A percentile compares a stretch with the other conserved stretches of the same genome.
Conservation (phyloP, 2,888 invertebrate species). For the Selenia dentaria region DNA sequence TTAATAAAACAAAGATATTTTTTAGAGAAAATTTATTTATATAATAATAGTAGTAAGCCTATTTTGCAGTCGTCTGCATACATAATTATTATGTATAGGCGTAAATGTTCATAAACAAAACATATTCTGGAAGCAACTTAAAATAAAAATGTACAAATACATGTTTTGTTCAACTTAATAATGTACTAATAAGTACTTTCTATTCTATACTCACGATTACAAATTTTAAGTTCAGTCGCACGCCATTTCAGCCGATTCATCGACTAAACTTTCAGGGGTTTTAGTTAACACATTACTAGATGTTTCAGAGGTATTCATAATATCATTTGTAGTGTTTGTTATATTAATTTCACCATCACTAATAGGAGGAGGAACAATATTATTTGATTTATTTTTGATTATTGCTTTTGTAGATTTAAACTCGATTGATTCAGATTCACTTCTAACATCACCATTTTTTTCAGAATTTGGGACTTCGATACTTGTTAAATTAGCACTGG, state of each 20-base stretch:
- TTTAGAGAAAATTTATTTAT: no score
- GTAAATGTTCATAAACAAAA: conserved; percentile 11
- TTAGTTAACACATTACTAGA: neutral
- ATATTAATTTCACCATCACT: conserved; percentile 6
- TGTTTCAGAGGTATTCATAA: conserved; percentile 2
- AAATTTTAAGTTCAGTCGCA: conserved; percentile 3
- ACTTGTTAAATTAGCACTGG: neutral
- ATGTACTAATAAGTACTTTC: neutral
- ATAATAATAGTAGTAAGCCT: conserved; percentile 2
- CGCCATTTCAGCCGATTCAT: neutral
- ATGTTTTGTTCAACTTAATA: conserved; percentile 2
- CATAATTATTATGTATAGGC: conserved; percentile 16
- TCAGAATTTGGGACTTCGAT: conserved; percentile 6
- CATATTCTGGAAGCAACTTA: conserved; percentile 13
- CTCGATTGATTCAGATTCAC: conserved; percentile 1
- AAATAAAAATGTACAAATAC: conserved; percentile 8
- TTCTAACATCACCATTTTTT: conserved; percentile 8
- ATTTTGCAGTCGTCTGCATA: conserved; percentile 8
- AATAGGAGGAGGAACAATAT: neutral
- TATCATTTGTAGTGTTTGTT: conserved; percentile 1
- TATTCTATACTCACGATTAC: conserved; percentile 3
- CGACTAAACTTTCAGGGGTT: neutral
- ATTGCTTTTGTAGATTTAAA: neutral
- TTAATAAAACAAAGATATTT: no score
- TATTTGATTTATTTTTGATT: conserved; percentile 1